Conservation (phyloP, 2,888 invertebrate species). For the Dryadula phaetusa region DNA sequence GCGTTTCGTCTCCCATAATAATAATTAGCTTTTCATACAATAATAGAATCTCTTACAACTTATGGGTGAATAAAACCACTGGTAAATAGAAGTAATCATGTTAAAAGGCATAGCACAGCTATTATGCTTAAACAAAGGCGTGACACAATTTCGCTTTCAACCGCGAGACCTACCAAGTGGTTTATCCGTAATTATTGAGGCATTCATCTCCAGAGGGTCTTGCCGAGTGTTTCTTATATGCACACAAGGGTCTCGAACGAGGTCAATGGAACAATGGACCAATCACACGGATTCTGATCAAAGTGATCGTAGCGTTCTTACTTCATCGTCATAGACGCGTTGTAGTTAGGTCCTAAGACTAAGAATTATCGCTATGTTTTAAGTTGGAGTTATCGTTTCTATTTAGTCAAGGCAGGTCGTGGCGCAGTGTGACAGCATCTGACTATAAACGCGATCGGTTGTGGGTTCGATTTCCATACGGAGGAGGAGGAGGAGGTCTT, state of each 20-base stretch:
- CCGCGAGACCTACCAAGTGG: background rate
- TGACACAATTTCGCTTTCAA: background rate
- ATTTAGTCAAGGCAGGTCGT: too few relatives aligned
- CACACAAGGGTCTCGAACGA: background rate
- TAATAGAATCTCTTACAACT: too few relatives aligned
- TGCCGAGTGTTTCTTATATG: background rate
- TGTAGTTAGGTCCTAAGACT: background rate
- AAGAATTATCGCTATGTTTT: too few relatives aligned
- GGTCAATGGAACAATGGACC: conserved; percentile 17
- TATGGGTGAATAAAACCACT: too few relatives aligned
- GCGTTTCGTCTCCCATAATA: too few relatives aligned
- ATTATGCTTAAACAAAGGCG: background rate
- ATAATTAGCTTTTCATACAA: too few relatives aligned
- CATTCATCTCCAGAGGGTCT: background rate
- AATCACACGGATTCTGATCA: conserved; percentile 8
- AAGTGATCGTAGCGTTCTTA: background rate
- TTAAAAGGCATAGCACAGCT: background rate
- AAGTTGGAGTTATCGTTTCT: too few relatives aligned
- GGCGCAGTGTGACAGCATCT: too few relatives aligned
- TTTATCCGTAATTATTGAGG: background rate
- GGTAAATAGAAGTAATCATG: background rate
- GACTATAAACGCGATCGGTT: too few relatives aligned
- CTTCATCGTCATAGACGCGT: background rate
- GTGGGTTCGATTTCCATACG: too few relatives aligned
- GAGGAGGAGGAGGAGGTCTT: too few relatives aligned